phyloP scores from a whole-genome alignment of 2,797 vertebrate species.

The Lerista edwardsae region DNA sequence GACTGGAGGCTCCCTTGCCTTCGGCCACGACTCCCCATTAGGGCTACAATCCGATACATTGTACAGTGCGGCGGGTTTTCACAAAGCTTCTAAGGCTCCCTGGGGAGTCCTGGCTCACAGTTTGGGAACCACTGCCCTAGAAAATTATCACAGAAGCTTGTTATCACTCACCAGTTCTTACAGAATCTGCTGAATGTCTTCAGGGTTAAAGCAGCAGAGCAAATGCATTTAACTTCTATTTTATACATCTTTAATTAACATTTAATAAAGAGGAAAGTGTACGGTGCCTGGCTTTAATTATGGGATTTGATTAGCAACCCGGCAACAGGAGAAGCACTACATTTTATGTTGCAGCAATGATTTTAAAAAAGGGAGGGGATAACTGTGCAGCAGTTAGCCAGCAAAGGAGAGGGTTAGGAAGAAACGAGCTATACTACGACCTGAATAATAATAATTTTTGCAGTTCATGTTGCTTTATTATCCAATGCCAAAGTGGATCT shows the following conservation, averaged over 20 bases:
- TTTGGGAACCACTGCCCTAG: too few species aligned
- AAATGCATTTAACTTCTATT: background rate
- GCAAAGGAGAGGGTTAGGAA: background rate
- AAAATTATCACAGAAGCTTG: background rate
- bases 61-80: too few species aligned
- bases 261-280: conserved; percentile 15
- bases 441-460: background rate
- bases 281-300: conserved; percentile 1
- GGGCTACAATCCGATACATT: too few species aligned
- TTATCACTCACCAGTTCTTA: background rate
- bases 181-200: background rate
- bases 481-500: background rate
- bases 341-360: conserved; percentile 11
- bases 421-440: background rate
- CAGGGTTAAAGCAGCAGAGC: conserved; percentile 1
- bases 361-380: background rate
- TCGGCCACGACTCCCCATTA: too few species aligned
- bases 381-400: background rate
- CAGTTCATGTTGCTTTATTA: background rate
- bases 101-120: too few species aligned
- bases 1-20: too few species aligned
- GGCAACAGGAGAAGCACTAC: background rate
- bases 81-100: too few species aligned
- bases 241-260: conserved; percentile 9
- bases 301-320: background rate